Conservation (phyloP, 2,797 vertebrate species). For the Artibeus lituratus region DNA sequence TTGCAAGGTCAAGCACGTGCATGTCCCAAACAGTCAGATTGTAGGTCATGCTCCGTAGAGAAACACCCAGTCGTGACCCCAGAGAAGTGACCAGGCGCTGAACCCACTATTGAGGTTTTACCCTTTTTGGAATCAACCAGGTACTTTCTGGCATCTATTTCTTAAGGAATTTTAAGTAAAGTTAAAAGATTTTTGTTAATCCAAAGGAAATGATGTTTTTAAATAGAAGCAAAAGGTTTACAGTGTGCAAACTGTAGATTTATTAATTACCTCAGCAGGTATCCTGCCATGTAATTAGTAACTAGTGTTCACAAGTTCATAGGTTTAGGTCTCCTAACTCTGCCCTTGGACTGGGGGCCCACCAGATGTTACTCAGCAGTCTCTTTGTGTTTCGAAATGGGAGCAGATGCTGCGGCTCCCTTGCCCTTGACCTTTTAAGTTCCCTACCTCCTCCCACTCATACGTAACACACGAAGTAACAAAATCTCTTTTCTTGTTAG, state of each 20-base stretch:
- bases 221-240: slow-evolving; percentile 59
- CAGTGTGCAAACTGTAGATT: slow-evolving; percentile 63
- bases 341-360: slow-evolving; percentile 68
- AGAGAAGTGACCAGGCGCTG: neutral
- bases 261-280: slow-evolving; percentile 77
- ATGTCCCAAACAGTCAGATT: neutral
- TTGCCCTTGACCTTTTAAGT: neutral
- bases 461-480: neutral
- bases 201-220: slow-evolving; percentile 77
- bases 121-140: slow-evolving; percentile 21
- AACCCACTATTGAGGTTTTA: neutral
- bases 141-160: neutral
- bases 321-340: slow-evolving; percentile 62
- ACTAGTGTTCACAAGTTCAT: slow-evolving; percentile 55
- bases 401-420: neutral
- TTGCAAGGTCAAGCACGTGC: neutral
- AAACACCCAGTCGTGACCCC: neutral
- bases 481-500: slow-evolving; percentile 40
- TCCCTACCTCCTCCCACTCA: neutral
- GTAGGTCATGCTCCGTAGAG: neutral
- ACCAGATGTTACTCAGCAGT: neutral
- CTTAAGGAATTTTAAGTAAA: neutral
- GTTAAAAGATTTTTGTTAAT: slow-evolving; percentile 68
- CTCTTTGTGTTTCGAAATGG: slow-evolving; percentile 53
- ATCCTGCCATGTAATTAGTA: slow-evolving; percentile 75